Conservation (phyloP, 2,797 vertebrate genomes). For the Cirrhinus mrigala region DNA sequence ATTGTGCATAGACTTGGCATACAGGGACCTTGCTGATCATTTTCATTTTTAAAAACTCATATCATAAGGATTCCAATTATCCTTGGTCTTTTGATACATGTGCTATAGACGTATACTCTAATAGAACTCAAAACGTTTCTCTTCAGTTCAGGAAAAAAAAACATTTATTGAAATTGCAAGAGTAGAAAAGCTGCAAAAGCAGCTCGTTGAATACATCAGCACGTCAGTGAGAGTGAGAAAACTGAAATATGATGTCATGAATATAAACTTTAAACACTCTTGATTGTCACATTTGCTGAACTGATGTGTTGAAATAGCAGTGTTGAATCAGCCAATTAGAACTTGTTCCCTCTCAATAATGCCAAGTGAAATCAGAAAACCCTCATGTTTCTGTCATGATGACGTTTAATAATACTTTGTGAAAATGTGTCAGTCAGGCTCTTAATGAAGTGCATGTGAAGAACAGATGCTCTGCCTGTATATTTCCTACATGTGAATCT, state of each 20-base stretch:
- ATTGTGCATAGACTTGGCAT: slow-evolving; percentile 20
- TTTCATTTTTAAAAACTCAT: slow-evolving; percentile 16
- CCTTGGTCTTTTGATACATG: slow-evolving; percentile 17
- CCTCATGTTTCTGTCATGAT: slow-evolving; percentile 1
- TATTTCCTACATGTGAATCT: slow-evolving; percentile 22
- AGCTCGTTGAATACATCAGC: not conserved
- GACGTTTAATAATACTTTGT: slow-evolving; percentile 11
- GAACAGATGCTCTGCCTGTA: slow-evolving; percentile 11
- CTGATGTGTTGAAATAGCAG: slow-evolving; percentile 22
- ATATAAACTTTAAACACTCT: slow-evolving; percentile 1
- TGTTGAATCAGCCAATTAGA: slow-evolving; percentile 7
- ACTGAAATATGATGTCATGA: slow-evolving; percentile 7
- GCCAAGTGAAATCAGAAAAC: not conserved
- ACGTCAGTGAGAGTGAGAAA: not conserved
- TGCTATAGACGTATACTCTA: not conserved
- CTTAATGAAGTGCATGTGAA: slow-evolving; percentile 39
- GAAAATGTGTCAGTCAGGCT: slow-evolving; percentile 23
- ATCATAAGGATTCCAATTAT: slow-evolving; percentile 7
- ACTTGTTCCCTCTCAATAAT: slow-evolving; percentile 2
- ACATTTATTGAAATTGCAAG: not conserved
- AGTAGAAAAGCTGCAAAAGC: not conserved
- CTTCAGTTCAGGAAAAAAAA: not conserved
- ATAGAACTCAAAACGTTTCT: not conserved
- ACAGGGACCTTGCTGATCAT: not conserved
- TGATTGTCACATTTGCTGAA: slow-evolving; percentile 21